Percentiles rank a stretch among this genome's conserved stretches.
These are phyloP conservation scores for Capromys pilorides DNA, from an alignment of 2,797 vertebrate species.

Conservation along the genomic window DNA sequence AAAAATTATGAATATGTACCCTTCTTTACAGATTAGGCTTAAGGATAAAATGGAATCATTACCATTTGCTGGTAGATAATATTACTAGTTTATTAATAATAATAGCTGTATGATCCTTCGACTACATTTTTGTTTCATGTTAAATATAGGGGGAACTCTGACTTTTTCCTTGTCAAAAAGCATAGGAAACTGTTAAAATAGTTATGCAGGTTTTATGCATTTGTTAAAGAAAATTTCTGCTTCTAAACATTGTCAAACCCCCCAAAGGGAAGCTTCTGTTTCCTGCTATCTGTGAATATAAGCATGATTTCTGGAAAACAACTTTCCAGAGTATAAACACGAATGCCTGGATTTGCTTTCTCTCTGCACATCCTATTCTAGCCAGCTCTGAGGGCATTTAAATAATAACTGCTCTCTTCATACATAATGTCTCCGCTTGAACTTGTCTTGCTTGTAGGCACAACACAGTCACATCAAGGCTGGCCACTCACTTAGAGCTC, in stretches of 20 bases:
- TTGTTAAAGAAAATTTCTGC: constrained; percentile 65
- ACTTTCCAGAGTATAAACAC: constrained; percentile 36
- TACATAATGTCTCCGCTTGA: constrained; percentile 59
- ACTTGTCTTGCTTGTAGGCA: constrained; percentile 77
- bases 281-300: constrained; percentile 53
- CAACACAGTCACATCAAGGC: constrained; percentile 61
- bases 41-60: constrained; percentile 30
- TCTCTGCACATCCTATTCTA: background rate
- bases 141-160: constrained; percentile 43
- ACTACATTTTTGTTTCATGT: constrained; percentile 52
- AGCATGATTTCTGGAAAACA: constrained; percentile 63
- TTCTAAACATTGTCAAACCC: constrained; percentile 65
- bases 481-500: constrained; percentile 47
- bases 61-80: background rate
- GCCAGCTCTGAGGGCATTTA: constrained; percentile 63
- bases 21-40: background rate
- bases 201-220: constrained; percentile 37
- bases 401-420: constrained; percentile 75
- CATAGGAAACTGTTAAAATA: constrained; percentile 56
- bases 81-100: constrained; percentile 1
- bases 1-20: background rate
- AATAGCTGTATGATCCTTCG: constrained; percentile 5
- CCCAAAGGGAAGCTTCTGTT: constrained; percentile 69
- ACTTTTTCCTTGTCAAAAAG: background rate
- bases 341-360: background rate